Base-by-base conservation (phyloP, 2,113 vertebrate genomes). In the Sialia sialis region DNA sequence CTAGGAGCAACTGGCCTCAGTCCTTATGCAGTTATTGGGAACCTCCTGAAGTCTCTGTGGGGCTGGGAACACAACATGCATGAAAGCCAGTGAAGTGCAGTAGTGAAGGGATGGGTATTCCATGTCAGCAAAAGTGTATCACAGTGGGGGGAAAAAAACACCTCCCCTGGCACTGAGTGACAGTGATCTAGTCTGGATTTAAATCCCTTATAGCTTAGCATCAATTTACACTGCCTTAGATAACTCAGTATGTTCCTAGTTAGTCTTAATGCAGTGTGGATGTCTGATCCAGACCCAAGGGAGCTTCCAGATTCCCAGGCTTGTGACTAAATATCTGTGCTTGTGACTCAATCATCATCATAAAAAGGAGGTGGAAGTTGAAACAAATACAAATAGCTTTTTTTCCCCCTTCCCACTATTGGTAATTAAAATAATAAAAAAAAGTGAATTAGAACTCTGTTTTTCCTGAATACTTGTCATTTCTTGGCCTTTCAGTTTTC, bases 41-140 rank as follows among this genome's bases (percentile, higher is more conserved):
- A 6, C 34, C 10, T 52, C 9, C 25, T 67, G 30, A 70, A 36
- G 6, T 38, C 26, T n/a, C 6, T 2, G 1, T 1, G 3, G 36
- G 27, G 5, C 25, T 2, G 2, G 46, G 16, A 80, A 29, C 0
- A 4, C 8, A n/a, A 30, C 7, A 2, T 16, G 48, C 15, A 41
- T 49, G 81, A 84, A 39, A 8, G 5, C 23, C 34, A 34, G 32
- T 32, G 12, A 87, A 44, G 29, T 43, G 23, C 27, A 11, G 23
- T 25, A 36, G 16, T 4, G 15, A 73, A 80, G 27, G 30, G 20
- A 44, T 48, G 46, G 23, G 17, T 60, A 19, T n/a, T 26, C 27
- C 21, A 5, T 29, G n/a, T 60, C 36, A 26, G 46, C 22, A 64
- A 8, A 63, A 79, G 9, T 27, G 34, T 51, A 55, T 77, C 58